Evolutionary conservation across 92 coral and sea anemone genomes (phyloP).

Genomic region (Metridium senile): DNA sequence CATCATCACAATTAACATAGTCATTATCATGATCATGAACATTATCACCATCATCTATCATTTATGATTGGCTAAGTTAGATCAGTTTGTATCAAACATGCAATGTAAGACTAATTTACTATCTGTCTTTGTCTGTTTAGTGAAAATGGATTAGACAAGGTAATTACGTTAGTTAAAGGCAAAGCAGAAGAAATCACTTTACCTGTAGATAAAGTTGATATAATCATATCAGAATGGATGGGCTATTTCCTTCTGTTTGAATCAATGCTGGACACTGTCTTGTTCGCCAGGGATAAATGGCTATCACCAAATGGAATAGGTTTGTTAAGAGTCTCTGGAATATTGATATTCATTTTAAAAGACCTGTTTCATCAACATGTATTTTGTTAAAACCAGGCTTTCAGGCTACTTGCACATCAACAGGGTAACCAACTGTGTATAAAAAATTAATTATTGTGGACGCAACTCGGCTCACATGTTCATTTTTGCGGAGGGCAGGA

Average conservation of each 20-base stretch:
- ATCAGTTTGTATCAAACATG: too few relatives aligned
- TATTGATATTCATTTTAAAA: too few relatives aligned
- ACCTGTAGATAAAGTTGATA: conserved; percentile 88
- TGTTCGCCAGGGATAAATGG: conserved; percentile 95
- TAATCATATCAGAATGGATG: conserved; percentile 98
- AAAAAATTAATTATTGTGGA: too few relatives aligned
- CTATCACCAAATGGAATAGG: conserved; percentile 76
- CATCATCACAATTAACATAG: neutral
- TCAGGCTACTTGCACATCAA: too few relatives aligned
- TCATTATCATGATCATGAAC: neutral
- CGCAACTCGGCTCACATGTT: too few relatives aligned
- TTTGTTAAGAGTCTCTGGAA: conserved; percentile 12
- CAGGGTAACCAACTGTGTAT: too few relatives aligned
- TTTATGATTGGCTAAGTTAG: too few relatives aligned
- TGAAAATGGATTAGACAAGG: conserved; percentile 88
- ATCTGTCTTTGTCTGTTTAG: conserved; percentile 42
- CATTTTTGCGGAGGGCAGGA: too few relatives aligned
- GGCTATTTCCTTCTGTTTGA: conserved; percentile 96
- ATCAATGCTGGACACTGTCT: conserved; percentile 94
- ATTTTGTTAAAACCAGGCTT: too few relatives aligned
- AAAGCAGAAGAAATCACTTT: conserved; percentile 82
- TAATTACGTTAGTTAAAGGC: conserved; percentile 76
- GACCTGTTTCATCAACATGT: too few relatives aligned
- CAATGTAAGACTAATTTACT: too few relatives aligned
- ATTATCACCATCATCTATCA: neutral